Base-by-base conservation (phyloP, 2,113 vertebrate genomes). In the Riparia riparia region DNA sequence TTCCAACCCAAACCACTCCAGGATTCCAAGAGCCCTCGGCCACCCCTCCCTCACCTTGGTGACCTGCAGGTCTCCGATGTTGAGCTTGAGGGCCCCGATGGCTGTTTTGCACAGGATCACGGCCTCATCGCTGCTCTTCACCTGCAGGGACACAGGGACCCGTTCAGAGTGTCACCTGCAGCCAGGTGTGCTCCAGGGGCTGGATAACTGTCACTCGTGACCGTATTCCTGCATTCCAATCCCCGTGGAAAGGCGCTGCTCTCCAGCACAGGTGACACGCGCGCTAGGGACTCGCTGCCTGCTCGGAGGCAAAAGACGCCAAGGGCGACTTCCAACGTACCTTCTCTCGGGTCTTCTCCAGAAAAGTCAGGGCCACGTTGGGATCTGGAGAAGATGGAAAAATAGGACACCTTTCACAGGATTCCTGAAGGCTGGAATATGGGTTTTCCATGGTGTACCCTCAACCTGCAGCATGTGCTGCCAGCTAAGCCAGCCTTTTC, bases 281-380 rank as follows among this genome's bases (percentile, higher is more conserved):
- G 1, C 1, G 7, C 10, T 10, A 7, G 10, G 7, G 34, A 41
- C 20, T 37, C 58, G 1, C 4, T 17, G 25, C 41, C 72, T 9
- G 22, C 2, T 54, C 1, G 0, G 19, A 49, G 70, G 34, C 25
- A 11, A 6, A 68, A 9, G 25, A 13, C 20, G 14, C 10, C 17
- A 3, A n/a, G 12, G 47, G 11, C 16, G 4, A 12, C 5, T 24
- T 14, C 58, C 57, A 10, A 64, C 47, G 11, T 69, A 99, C 99
- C 98, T 99, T 99, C 82, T 99, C 99, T 50, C 98, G 99, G 51
- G 99, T 99, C 97, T 99, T 99, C 93, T 99, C 99, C 73, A 99
- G 98, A 77, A 99, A 99, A 26, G 98, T 98, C 34, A 99, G 99
- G 71, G 99, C 99, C 80, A 98, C 98, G 6, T 96, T 99, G 39